A percentile compares a stretch with the other conserved stretches of the same genome.
These are phyloP conservation scores for Orchestes rusci DNA, from an alignment of 2,888 invertebrate species.

Conservation along the genomic window DNA sequence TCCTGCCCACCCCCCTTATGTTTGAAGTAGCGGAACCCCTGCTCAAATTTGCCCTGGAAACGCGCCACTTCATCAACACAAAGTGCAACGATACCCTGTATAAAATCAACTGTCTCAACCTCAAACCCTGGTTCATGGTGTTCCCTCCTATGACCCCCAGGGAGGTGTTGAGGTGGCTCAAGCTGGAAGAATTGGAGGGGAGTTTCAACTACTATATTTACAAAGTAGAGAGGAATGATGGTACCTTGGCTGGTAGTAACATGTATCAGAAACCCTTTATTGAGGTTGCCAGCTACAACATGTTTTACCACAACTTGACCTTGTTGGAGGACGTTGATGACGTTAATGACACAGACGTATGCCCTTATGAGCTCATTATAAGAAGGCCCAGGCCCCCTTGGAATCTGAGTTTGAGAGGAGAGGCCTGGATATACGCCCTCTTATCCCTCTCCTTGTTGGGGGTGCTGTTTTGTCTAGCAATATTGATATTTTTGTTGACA, in stretches of 20 bases:
- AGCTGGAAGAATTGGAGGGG: constrained; percentile 35
- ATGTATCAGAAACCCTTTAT: constrained; percentile 30
- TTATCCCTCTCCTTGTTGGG: constrained; percentile 61
- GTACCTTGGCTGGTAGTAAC: constrained; percentile 20
- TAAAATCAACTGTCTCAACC: constrained; percentile 35
- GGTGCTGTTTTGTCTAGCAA: constrained; percentile 55
- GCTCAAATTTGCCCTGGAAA: constrained; percentile 31
- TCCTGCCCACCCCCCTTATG: constrained; percentile 36
- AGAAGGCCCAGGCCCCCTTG: constrained; percentile 4
- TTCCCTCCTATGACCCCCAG: constrained; percentile 2
- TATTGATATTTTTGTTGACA: constrained; percentile 57
- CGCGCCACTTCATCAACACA: constrained; percentile 30
- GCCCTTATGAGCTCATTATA: constrained; percentile 6
- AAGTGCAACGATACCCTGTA: constrained; percentile 36
- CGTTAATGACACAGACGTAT: constrained; percentile 6
- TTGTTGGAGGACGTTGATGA: constrained; percentile 27
- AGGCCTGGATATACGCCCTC: constrained; percentile 55
- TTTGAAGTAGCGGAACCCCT: constrained; percentile 40
- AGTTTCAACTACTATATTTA: constrained; percentile 39
- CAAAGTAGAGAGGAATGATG: constrained; percentile 27
- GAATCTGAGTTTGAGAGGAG: constrained; percentile 29
- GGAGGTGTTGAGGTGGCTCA: constrained; percentile 31
- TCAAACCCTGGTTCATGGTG: constrained; percentile 18
- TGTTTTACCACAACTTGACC: constrained; percentile 37
- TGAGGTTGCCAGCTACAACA: constrained; percentile 35